Conservation (phyloP, 2,113 vertebrate species). For the Muntiacus muntjak region DNA sequence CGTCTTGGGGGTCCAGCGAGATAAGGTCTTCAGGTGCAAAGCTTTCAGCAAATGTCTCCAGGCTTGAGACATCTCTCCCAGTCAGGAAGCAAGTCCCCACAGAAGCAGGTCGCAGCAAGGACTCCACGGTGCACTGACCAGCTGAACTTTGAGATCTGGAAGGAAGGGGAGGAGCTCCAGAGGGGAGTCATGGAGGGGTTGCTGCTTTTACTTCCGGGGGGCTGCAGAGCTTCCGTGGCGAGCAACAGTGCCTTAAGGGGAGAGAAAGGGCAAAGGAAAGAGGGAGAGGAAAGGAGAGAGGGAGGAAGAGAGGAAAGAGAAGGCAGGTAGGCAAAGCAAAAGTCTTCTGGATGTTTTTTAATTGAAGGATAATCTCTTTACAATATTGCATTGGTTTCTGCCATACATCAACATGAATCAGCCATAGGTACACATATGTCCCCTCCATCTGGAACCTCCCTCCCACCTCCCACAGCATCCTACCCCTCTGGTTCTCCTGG, state of each 20-base stretch:
- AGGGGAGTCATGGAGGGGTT: not conserved
- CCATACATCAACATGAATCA: not conserved
- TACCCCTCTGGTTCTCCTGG: not conserved
- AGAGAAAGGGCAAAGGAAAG: not conserved
- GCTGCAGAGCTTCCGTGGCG: not conserved
- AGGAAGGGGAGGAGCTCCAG: not conserved
- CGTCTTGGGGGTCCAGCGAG: not conserved
- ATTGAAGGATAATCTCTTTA: not conserved
- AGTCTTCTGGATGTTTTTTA: not conserved
- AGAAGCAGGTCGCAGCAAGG: not conserved
- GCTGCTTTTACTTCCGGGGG: not conserved
- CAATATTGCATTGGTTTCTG: not conserved
- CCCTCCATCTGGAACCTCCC: not conserved
- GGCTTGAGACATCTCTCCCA: conserved; percentile 12
- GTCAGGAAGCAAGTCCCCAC: not conserved
- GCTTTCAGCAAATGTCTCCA: not conserved
- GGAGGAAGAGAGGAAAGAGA: not conserved
- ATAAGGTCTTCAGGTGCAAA: not conserved
- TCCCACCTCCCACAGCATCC: not conserved
- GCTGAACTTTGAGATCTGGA: conserved; percentile 67
- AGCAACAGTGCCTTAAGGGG: not conserved
- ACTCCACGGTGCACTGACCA: not conserved
- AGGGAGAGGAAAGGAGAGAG: not conserved
- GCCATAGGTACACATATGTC: not conserved
- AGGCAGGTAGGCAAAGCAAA: not conserved